Evolutionary conservation across 2,888 invertebrate genomes (phyloP), one percentile per base, ranked within the genome.

Genomic region (Alcis repandata): DNA sequence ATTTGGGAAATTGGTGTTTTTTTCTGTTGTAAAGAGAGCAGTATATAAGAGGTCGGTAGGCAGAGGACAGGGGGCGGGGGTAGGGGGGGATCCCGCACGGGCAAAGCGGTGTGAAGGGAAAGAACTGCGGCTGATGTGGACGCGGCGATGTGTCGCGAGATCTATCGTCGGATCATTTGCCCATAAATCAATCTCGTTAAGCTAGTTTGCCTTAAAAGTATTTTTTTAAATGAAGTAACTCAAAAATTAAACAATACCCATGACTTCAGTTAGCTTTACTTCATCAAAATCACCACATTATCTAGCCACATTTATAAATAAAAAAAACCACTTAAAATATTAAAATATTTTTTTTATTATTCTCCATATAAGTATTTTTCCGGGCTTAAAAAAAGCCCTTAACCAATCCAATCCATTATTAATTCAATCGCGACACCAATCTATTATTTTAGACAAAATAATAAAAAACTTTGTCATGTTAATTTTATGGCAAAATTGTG

Each of bases 1-100:
- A 91, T 91, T 92, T 92, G 90, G 92, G 91, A 91, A 92, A 92
- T 91, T 91, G 91, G 91, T 92, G 90, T 91, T 92, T 92, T 66
- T 88, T 92, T 92, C 89, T 92, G 90, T 91, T 91, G 89, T 91
- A 91, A 92, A 93, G 91, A 92, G 91, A 91, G 91, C 91, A 92
- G 90, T 93, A 91, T 92, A 91, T 91, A 91, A 90, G 91, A 91
- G 91, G 90, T 89, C 87, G 90, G 90, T 89, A 87, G 90, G 89
- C 87, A 88, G 88, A 86, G 88, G 87, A 88, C 87, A 85, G 86
- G 80, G 83, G 73, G 72, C 79, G 82, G 77, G 75, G 77, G 67
- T 78, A 79, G 79, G 87, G 88, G 89, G 87, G 80, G 88, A 88
- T 87, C 91, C 88, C 85, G 88, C 89, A 89, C 89, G 85, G 89